Percentiles rank a stretch among this genome's conserved stretches.
Evolutionary conservation across 2,797 vertebrate genomes (phyloP).

Genomic region (Helarctos malayanus): DNA sequence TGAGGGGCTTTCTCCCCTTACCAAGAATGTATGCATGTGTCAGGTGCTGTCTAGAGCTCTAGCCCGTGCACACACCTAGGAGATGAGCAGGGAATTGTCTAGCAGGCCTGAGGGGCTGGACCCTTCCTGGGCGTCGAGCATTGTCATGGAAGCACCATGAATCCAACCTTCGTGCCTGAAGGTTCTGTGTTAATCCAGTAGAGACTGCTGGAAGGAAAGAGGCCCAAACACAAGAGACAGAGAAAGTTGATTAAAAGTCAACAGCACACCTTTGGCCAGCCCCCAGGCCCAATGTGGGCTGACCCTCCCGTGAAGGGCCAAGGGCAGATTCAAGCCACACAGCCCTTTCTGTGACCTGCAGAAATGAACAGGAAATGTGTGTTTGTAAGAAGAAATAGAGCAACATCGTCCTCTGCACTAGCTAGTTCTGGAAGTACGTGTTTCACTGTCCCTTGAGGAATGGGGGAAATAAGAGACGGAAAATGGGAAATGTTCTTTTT

Average conservation of each 20-base stretch:
- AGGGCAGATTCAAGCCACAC: background rate
- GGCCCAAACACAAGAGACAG: background rate
- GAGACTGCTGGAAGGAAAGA: background rate
- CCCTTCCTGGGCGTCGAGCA: background rate
- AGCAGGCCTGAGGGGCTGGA: background rate
- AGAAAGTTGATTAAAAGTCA: background rate
- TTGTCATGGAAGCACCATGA: background rate
- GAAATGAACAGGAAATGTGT: background rate
- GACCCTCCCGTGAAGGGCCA: background rate
- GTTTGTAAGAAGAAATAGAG: background rate
- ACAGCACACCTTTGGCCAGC: background rate
- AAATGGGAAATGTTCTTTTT: background rate
- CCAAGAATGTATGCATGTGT: background rate
- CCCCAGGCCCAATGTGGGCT: background rate
- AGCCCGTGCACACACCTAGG: background rate
- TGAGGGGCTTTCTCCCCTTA: background rate
- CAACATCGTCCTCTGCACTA: background rate
- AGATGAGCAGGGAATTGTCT: background rate
- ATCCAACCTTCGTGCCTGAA: accelerated
- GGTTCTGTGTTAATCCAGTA: accelerated
- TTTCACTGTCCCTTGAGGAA: background rate
- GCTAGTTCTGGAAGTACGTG: background rate
- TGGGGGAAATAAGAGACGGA: background rate
- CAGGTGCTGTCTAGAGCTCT: background rate
- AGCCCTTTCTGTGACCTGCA: background rate